phyloP scores from a whole-genome alignment of 2,888 invertebrate genomes.

The Leucania comma region DNA sequence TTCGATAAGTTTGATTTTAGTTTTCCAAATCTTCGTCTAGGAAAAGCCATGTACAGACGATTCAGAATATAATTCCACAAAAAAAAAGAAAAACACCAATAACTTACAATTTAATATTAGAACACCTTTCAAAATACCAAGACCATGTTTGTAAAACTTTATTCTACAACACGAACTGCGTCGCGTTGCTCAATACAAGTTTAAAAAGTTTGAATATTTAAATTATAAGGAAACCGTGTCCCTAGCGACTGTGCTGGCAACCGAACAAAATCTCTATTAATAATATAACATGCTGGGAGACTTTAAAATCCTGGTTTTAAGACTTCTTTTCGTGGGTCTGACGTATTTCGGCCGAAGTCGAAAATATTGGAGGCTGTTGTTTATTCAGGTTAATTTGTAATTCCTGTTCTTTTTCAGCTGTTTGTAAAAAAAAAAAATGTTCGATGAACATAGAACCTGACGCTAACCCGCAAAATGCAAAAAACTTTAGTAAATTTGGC shows the following conservation, averaged over 20 bases:
- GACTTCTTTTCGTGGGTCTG: slow-evolving; percentile 8
- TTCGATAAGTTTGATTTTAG: no score
- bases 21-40: no score
- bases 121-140: slow-evolving; percentile 6
- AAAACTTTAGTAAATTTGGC: no score
- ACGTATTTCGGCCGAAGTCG: slow-evolving; percentile 19
- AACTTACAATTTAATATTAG: slow-evolving; percentile 48
- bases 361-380: background rate
- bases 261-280: slow-evolving; percentile 43
- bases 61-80: background rate
- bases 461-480: no score
- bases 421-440: no score
- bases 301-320: slow-evolving; percentile 49
- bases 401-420: background rate
- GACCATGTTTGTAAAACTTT: slow-evolving; percentile 20
- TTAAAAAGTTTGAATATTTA: slow-evolving; percentile 63
- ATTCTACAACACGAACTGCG: slow-evolving; percentile 1
- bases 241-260: slow-evolving; percentile 18
- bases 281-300: slow-evolving; percentile 42
- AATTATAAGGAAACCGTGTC: slow-evolving; percentile 56
- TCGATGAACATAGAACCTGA: no score
- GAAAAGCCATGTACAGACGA: no score
- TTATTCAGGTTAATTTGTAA: background rate
- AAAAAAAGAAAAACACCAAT: slow-evolving; percentile 15
- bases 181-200: slow-evolving; percentile 52